Evolutionary conservation across 2,888 invertebrate species (phyloP), one percentile per base, ranked within the genome.

Genomic region (Slavum lentiscoides): DNA sequence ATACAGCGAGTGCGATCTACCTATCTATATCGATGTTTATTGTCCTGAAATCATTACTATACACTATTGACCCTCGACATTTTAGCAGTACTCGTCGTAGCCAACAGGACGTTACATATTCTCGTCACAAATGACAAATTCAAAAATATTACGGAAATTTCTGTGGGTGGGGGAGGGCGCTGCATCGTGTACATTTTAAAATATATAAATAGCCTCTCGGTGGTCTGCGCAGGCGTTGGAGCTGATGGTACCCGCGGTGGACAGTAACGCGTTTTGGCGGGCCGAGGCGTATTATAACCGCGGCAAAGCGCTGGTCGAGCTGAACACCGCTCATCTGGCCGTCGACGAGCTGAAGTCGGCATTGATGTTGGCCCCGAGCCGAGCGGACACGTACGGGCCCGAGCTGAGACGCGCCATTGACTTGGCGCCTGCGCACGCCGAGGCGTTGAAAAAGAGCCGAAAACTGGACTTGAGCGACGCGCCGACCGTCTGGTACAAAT

Each of bases 221-320:
- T 11, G 49, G 49, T 49, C 11, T 61, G 9, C 43, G 13, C 43
- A 83, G 82, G 82, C 82, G 17, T 53, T 82, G 30, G 82, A 83
- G 43, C 53, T 83, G n/a, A 53, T 83, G 59, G 68, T 74, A 19
- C 82, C 82, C 5, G 62, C 39, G 6, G 82, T 82, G 0, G 68
- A 74, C 7, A 59, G 74, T 6, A 83, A 83, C 74, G 73, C 62
- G 43, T 23, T 6, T 6, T 69, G 82, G 74, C 66, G 82, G 67
- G 82, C 74, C 23, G 82, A 82, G 53, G 80, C 82, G 17, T 82
- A 69, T 59, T 74, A 53, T 23, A 70, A 80, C 11, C 82, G 82
- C 30, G 77, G 73, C 15, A 66, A 1, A 37, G 82, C 76, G 23
- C 19, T 77, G 23, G 17, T 77, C 55, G 70, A 77, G 37, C 53